Percentiles rank a stretch among this genome's conserved stretches.
phyloP scores from a whole-genome alignment of 2,797 vertebrate species.

The Pteropus rufus region DNA sequence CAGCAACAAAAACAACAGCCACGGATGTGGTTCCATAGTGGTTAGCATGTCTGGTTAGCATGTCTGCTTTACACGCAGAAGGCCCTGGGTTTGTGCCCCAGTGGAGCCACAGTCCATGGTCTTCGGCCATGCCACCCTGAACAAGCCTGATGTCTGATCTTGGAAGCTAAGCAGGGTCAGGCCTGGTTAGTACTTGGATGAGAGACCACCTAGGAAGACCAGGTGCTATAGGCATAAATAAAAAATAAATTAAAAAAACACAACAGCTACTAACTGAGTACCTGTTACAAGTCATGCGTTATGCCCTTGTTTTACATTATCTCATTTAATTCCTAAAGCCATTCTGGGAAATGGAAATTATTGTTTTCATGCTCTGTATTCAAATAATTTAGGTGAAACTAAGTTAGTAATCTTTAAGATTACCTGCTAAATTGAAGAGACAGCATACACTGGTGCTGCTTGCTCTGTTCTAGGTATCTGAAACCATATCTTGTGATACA shows the following conservation, averaged over 20 bases:
- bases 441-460: accelerated
- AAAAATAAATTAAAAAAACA: too few relatives aligned
- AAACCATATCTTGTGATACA: not conserved
- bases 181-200: too few relatives aligned
- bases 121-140: too few relatives aligned
- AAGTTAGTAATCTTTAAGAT: not conserved
- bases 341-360: not conserved
- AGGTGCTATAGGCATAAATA: too few relatives aligned
- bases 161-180: too few relatives aligned
- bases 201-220: too few relatives aligned
- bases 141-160: too few relatives aligned
- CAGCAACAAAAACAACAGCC: not conserved
- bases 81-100: too few relatives aligned
- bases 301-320: not conserved
- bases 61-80: too few relatives aligned
- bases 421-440: not conserved
- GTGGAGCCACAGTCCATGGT: too few relatives aligned
- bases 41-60: too few relatives aligned
- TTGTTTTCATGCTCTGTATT: not conserved
- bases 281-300: not conserved
- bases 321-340: not conserved
- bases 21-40: too few relatives aligned
- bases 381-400: not conserved
- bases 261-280: not conserved
- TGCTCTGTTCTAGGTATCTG: not conserved